A percentile compares a stretch with the other conserved stretches of the same genome.
These are phyloP conservation scores for Tribolium castaneum DNA, from an alignment of 1,140 invertebrate genomes.

Conservation along the genomic window DNA sequence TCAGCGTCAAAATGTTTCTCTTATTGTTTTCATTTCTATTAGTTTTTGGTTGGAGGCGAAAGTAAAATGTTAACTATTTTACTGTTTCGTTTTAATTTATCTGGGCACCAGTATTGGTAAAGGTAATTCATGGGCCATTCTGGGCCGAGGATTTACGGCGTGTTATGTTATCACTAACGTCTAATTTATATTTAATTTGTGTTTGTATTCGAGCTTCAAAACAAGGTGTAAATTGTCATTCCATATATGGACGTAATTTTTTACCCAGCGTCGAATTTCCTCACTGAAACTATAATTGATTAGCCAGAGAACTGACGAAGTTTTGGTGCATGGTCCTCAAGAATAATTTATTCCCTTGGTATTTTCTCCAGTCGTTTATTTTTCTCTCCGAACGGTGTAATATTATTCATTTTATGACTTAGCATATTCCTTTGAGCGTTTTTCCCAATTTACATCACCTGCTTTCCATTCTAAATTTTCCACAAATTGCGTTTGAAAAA, in stretches of 20 bases:
- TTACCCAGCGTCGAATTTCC: not conserved
- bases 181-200: slow-evolving; percentile 4
- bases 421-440: slow-evolving; percentile 2
- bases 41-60: not conserved
- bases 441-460: slow-evolving; percentile 21
- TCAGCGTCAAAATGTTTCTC: too few relatives aligned
- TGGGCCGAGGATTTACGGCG: not conserved
- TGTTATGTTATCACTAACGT: not conserved
- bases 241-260: slow-evolving; percentile 5
- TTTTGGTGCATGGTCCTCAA: not conserved
- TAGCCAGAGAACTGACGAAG: not conserved
- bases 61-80: not conserved
- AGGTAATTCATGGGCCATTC: not conserved
- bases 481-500: slow-evolving; percentile 22
- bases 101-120: not conserved
- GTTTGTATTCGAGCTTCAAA: not conserved
- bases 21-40: not conserved
- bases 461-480: slow-evolving; percentile 19
- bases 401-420: not conserved
- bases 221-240: slow-evolving; percentile 9
- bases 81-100: not conserved
- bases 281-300: not conserved
- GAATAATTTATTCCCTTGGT: not conserved
- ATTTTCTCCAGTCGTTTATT: not conserved
- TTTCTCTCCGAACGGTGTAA: not conserved